These are phyloP conservation scores for Corbicula japonica DNA, from an alignment of 2,888 invertebrate genomes.

Conservation along the genomic window DNA sequence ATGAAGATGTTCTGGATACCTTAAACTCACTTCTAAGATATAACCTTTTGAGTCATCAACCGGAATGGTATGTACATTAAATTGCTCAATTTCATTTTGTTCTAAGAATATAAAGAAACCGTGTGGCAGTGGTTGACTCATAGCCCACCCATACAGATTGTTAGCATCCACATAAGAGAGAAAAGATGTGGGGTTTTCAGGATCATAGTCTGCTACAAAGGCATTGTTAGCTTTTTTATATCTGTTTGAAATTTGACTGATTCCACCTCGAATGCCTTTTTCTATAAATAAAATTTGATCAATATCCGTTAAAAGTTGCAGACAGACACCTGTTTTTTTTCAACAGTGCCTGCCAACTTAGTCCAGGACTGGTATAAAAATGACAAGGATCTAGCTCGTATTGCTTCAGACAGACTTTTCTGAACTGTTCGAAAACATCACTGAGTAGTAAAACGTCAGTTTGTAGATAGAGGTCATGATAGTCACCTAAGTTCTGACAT, in stretches of 20 bases:
- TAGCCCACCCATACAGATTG: constrained; percentile 62
- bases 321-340: constrained; percentile 45
- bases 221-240: constrained; percentile 48
- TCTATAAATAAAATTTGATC: constrained; percentile 26
- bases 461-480: constrained; percentile 48
- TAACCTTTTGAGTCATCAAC: constrained; percentile 18
- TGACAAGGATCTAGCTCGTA: constrained; percentile 74
- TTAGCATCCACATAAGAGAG: constrained; percentile 29
- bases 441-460: constrained; percentile 42
- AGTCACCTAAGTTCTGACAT: constrained; percentile 29
- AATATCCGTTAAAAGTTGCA: constrained; percentile 50
- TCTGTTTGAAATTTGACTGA: constrained; percentile 47
- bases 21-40: constrained; percentile 33
- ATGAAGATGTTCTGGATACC: constrained; percentile 30
- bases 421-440: constrained; percentile 47
- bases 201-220: constrained; percentile 48
- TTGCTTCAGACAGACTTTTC: constrained; percentile 23
- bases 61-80: constrained; percentile 9
- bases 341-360: constrained; percentile 61
- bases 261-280: constrained; percentile 32
- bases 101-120: constrained; percentile 71
- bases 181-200: constrained; percentile 56
- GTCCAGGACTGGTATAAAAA: constrained; percentile 79
- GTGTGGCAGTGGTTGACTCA: constrained; percentile 74
- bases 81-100: constrained; percentile 23